Evolutionary conservation across 2,888 invertebrate genomes (phyloP).

Genomic region (Pheosia tremula): DNA sequence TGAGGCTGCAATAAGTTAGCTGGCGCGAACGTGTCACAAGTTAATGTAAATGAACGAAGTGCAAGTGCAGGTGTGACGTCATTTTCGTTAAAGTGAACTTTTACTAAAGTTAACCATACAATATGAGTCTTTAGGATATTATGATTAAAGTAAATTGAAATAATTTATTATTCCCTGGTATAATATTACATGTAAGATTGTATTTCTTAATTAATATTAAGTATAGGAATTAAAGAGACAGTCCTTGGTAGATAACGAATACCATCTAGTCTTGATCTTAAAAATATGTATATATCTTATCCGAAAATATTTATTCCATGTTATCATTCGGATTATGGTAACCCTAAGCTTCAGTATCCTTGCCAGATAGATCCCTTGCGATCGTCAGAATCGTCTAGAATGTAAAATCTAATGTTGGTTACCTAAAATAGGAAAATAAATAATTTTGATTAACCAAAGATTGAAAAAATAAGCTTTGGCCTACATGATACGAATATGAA

Average conservation of each 20-base stretch:
- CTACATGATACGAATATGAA: too few species aligned
- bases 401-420: too few species aligned
- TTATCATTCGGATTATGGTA: neutral
- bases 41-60: constrained; percentile 58
- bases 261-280: too few species aligned
- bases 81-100: constrained; percentile 32
- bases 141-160: neutral
- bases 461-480: neutral
- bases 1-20: constrained; percentile 30
- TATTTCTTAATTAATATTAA: too few species aligned
- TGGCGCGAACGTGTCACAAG: constrained; percentile 40
- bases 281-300: too few species aligned
- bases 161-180: neutral
- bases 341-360: constrained; percentile 36
- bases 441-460: too few species aligned
- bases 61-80: constrained; percentile 51
- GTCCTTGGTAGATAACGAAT: too few species aligned
- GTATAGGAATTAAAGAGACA: too few species aligned
- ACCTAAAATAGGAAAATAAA: neutral
- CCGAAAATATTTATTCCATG: too few species aligned
- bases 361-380: constrained; percentile 14
- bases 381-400: too few species aligned
- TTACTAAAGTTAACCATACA: constrained; percentile 8
- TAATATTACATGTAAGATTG: too few species aligned
- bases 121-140: neutral